Conservation (phyloP, 2,797 vertebrate species). For the Chaunax sp. region DNA sequence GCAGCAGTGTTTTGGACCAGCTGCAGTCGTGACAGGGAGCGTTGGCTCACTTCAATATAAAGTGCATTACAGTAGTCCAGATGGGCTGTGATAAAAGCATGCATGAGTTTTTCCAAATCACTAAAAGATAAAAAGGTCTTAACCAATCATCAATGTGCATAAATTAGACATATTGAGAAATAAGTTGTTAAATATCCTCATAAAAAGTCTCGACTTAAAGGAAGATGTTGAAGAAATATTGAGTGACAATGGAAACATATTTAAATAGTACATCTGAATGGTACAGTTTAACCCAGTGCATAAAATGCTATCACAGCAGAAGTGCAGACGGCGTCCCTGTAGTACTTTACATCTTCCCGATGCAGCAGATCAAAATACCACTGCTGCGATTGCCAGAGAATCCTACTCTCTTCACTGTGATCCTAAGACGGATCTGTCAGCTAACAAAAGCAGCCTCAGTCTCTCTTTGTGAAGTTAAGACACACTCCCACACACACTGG, state of each 20-base stretch:
- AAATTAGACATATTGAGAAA: slow-evolving; percentile 19
- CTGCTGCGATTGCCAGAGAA: slow-evolving; percentile 24
- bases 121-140: too few relatives aligned
- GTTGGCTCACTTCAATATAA: too few relatives aligned
- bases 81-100: too few relatives aligned
- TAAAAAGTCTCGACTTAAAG: background rate
- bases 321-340: background rate
- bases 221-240: background rate
- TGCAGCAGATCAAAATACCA: slow-evolving; percentile 12
- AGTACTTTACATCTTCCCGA: slow-evolving; percentile 23
- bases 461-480: slow-evolving; percentile 54
- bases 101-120: too few relatives aligned
- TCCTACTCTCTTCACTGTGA: slow-evolving; percentile 31
- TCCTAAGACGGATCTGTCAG: slow-evolving; percentile 37
- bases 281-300: background rate
- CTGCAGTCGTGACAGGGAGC: too few relatives aligned
- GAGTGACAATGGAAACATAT: background rate
- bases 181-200: slow-evolving; percentile 1
- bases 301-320: background rate
- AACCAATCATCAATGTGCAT: background rate
- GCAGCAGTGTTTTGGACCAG: too few relatives aligned
- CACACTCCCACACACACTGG: slow-evolving; percentile 44
- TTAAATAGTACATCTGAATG: background rate
- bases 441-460: slow-evolving; percentile 38
- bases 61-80: too few relatives aligned